phyloP scores from a whole-genome alignment of 2,797 vertebrate species.

The Ispidina picta region DNA sequence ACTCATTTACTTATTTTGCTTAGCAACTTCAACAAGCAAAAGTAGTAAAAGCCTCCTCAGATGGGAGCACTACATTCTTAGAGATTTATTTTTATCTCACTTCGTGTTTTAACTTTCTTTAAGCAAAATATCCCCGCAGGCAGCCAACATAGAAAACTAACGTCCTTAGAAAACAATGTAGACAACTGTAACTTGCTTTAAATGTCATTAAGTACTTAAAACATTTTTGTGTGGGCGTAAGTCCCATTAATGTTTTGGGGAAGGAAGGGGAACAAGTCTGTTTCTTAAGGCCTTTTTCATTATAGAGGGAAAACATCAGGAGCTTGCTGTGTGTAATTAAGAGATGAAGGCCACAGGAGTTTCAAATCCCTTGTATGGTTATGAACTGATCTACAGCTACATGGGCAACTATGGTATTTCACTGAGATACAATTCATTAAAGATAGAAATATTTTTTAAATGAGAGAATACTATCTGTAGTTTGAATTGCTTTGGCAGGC shows the following conservation, averaged over 20 bases:
- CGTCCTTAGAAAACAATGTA: neutral
- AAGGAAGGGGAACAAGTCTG: neutral
- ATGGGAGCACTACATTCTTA: neutral
- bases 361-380: conserved; percentile 1
- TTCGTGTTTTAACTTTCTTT: neutral
- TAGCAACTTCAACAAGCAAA: neutral
- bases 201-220: neutral
- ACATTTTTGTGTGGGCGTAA: neutral
- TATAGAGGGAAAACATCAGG: neutral
- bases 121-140: neutral
- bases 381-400: conserved; percentile 10
- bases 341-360: conserved; percentile 22
- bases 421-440: neutral
- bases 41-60: neutral
- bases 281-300: neutral
- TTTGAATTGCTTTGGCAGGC: neutral
- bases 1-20: neutral
- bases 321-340: conserved; percentile 46
- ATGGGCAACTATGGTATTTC: neutral
- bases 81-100: neutral
- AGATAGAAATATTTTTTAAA: neutral
- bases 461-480: neutral
- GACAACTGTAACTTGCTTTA: neutral
- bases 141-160: neutral
- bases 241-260: neutral